These are phyloP conservation scores for Ornithorhynchus anatinus DNA, from an alignment of 2,113 vertebrate genomes.

Conservation along the genomic window DNA sequence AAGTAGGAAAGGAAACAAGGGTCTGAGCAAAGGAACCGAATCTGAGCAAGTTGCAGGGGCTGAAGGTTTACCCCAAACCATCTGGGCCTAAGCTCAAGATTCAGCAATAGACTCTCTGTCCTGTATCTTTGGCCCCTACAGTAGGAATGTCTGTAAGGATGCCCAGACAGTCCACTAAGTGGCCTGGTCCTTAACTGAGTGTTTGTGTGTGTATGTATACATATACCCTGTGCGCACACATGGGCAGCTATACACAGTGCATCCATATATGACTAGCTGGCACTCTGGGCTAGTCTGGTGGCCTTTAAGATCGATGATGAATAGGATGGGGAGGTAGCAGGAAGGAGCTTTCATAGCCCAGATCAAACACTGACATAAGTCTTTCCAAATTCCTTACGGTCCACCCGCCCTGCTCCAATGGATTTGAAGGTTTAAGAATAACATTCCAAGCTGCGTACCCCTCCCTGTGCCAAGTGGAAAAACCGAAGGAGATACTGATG, in stretches of 20 bases:
- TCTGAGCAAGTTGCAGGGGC: too few species aligned
- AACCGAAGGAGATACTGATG: not conserved
- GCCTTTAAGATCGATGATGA: not conserved
- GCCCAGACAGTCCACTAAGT: not conserved
- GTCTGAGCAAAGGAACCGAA: too few species aligned
- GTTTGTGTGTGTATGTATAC: too few species aligned
- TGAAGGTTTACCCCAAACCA: not conserved
- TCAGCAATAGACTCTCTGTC: not conserved
- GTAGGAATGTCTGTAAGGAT: not conserved
- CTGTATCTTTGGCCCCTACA: not conserved
- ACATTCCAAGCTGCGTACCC: conserved; percentile 19
- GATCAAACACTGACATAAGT: conserved; percentile 46
- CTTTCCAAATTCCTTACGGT: conserved; percentile 38
- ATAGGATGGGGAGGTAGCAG: not conserved
- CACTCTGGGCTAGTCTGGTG: not conserved
- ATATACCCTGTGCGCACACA: not conserved
- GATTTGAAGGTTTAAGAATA: conserved; percentile 2
- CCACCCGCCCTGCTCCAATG: not conserved
- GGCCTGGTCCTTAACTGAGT: not conserved
- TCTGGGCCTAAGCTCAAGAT: not conserved
- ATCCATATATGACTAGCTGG: not conserved
- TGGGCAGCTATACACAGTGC: not conserved
- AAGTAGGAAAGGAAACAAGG: too few species aligned
- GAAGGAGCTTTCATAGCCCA: conserved; percentile 16
- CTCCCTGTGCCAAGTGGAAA: conserved; percentile 31